Evolutionary conservation across 2,113 vertebrate genomes (phyloP), one percentile per base, ranked within the genome.

Genomic region (Oophaga pumilio): DNA sequence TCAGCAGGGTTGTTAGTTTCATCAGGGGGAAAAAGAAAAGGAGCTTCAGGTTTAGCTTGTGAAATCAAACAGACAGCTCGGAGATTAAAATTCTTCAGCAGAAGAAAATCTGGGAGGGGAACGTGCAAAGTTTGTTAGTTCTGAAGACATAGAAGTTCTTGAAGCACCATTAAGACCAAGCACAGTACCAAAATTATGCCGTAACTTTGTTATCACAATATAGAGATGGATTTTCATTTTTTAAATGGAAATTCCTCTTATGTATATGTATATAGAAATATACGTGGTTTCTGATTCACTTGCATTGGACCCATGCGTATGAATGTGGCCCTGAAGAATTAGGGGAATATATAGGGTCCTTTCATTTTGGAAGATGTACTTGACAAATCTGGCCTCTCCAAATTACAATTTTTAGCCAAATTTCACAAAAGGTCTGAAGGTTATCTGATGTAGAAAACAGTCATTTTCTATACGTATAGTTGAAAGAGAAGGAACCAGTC

Each of bases 1-100:
- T 1, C 73, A 89, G 88, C 92, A 82, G 13, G 26, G 74, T 68
- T 82, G 81, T 88, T 26, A 90, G 91, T 78, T 59, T 90, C 87
- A 89, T 66, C 77, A 90, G 76, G 82, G 0, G 84, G 81, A 92
- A 91, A 89, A 64, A 94, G 18, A 91, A 90, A 89, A 59, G 73
- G 74, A 82, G 28, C 59, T 66, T 68, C 62, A 24, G 18, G 43
- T 50, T 24, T 66, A 52, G 26, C 43, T 50, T 68, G 80, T 64
- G 28, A 82, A 62, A 82, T 66, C 80, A 82, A 82, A 50, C 62
- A 68, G 60, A 33, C 33, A 66, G 43, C 8, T 4, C 33, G 2
- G 64, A 26, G 33, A 53, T 83, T 68, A 83, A 69, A 3, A 82
- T 68, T 82, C 60, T 68, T 82, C 24, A 82, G 28, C 20, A 52